phyloP scores from a whole-genome alignment of 2,888 invertebrate species.

The Muscina levida region DNA sequence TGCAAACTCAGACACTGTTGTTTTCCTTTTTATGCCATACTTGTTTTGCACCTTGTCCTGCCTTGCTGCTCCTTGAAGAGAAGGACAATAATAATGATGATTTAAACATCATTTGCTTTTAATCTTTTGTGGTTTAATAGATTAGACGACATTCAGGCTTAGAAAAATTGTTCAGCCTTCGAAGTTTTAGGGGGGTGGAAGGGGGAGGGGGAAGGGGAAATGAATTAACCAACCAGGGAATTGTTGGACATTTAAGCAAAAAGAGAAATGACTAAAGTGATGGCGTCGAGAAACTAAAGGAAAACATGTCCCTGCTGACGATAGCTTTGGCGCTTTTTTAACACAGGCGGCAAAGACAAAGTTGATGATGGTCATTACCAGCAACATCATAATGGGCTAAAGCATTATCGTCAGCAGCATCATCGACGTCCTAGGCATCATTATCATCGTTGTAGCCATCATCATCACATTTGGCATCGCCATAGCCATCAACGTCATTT shows the following conservation, averaged over 20 bases:
- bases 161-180: conserved; percentile 10
- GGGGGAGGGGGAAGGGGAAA: background rate
- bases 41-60: background rate
- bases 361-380: too few species aligned
- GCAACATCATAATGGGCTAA: too few species aligned
- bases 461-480: too few species aligned
- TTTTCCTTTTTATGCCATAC: background rate
- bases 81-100: conserved; percentile 8
- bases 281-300: too few species aligned
- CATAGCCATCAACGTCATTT: too few species aligned
- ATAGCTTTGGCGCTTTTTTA: too few species aligned
- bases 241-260: too few species aligned
- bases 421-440: background rate
- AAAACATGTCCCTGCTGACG: too few species aligned
- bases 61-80: background rate
- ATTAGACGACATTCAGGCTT: conserved; percentile 26
- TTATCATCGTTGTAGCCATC: too few species aligned
- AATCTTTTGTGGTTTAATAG: conserved; percentile 47
- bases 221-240: background rate
- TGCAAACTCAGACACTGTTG: conserved; percentile 3
- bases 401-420: background rate
- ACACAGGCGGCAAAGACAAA: too few species aligned
- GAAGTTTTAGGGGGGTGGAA: too few species aligned
- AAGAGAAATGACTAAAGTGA: too few species aligned
- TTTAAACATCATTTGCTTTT: conserved; percentile 49